Base-by-base conservation (phyloP, 1,140 invertebrate species). In the Eriosoma lanigerum region DNA sequence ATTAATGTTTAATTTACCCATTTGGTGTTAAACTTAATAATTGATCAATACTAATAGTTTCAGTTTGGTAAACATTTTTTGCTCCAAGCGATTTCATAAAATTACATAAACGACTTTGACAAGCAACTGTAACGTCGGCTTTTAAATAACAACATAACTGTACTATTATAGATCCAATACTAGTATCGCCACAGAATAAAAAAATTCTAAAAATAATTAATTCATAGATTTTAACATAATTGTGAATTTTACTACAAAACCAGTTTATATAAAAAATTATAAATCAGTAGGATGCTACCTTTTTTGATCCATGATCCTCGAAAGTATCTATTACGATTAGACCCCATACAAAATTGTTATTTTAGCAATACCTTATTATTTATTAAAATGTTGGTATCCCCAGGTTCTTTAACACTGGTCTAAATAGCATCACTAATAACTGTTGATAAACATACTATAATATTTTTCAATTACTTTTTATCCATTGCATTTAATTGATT, bases 121-220 rank as follows among this genome's bases (percentile, higher is more conserved):
- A 78, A 48, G 38, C 38, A 44, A 78, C 75, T 12, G 89, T 88
- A 12, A 91, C 87, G 73, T 88, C 82, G 48, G 88, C 90, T 44
- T 90, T 91, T 90, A 91, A 93, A 15, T 90, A 85, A 82, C 90
- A 90, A 56, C 91, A 86, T 54, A 93, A 84, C 86, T 94, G 92
- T 66, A 91, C 89, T 54, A 92, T 87, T 82, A 93, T 89, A 83
- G 91, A 91, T 38, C 92, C 92, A 29, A 92, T 87, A 21, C 92
- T 90, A 29, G 90, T 92, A 82, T 89, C 89, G 29, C 91, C 92
- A 64, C 89, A 91, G 84, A 90, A 89, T 75, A 94, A 86, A 17
- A 94, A 86, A 80, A 93, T 86, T 83, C 93, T 93, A 81, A 64
- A 85, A 84, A 82, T 82, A 84, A 82, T 54, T 68, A 38, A 38